phyloP scores from a whole-genome alignment of 2,888 invertebrate species.

The Cactoblastis cactorum region DNA sequence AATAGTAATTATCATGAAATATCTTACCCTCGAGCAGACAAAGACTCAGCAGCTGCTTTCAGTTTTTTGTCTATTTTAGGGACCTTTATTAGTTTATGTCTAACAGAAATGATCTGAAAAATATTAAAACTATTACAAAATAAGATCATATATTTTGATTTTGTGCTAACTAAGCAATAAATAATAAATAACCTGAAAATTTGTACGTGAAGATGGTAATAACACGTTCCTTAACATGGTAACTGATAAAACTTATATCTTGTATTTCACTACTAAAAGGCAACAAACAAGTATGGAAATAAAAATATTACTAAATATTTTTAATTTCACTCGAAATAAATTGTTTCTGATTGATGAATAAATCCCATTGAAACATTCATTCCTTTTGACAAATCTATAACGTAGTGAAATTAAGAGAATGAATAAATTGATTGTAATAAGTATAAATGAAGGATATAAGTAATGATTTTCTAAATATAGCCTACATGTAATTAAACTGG shows the following conservation, averaged over 20 bases:
- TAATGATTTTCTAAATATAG: too few relatives aligned
- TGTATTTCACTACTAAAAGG: background rate
- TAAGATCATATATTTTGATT: background rate
- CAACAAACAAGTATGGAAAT: background rate
- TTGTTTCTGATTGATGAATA: background rate
- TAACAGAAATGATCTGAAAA: conserved; percentile 45
- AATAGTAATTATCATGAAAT: background rate
- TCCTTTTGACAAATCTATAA: too few relatives aligned
- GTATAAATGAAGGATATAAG: too few relatives aligned
- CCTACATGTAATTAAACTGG: too few relatives aligned
- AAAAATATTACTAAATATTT: background rate
- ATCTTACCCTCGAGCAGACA: conserved; percentile 84
- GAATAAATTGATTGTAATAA: too few relatives aligned
- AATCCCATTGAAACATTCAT: too few relatives aligned
- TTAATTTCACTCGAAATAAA: background rate
- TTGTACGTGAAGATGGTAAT: conserved; percentile 34
- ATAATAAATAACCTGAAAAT: conserved; percentile 53
- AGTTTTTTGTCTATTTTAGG: conserved; percentile 69
- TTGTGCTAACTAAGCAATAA: conserved; percentile 1
- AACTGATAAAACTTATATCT: background rate
- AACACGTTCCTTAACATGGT: conserved; percentile 47
- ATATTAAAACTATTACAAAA: too few relatives aligned
- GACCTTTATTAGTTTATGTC: conserved; percentile 51
- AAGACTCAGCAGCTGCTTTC: conserved; percentile 80
- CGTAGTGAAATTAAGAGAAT: too few relatives aligned